These are phyloP conservation scores for Chlorodrepanis virens DNA, from an alignment of 2,113 vertebrate species.

Conservation along the genomic window DNA sequence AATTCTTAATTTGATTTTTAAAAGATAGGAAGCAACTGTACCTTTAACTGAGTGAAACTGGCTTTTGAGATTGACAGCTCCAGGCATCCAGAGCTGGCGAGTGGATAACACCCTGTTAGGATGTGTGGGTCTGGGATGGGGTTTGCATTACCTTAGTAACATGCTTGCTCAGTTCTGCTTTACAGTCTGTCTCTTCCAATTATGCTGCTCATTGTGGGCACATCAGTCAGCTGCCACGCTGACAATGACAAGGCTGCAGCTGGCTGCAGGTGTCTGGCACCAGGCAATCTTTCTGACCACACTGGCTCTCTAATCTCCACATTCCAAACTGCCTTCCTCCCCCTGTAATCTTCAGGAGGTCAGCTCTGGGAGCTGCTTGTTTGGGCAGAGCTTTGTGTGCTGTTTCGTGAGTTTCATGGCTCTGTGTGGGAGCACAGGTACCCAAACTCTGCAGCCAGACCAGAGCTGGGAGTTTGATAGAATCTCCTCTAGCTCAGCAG, in stretches of 20 bases:
- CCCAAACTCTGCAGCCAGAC: not conserved
- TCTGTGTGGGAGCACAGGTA: not conserved
- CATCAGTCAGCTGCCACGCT: not conserved
- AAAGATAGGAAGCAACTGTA: not conserved
- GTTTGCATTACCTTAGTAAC: conserved; percentile 4
- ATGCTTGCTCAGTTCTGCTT: not conserved
- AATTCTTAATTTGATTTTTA: not conserved
- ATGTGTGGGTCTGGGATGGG: conserved; percentile 3
- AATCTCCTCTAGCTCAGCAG: not conserved
- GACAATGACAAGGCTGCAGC: not conserved
- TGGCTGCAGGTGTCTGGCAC: not conserved
- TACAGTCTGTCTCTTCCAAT: not conserved
- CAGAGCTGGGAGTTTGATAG: not conserved
- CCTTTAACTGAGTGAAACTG: not conserved
- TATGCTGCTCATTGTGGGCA: not conserved
- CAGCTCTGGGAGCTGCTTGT: not conserved
- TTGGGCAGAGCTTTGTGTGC: not conserved
- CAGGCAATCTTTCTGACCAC: not conserved
- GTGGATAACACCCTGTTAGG: not conserved
- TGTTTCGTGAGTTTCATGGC: not conserved
- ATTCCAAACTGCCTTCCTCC: not conserved
- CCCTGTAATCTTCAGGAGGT: not conserved
- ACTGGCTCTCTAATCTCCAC: not conserved
- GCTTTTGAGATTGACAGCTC: not conserved
- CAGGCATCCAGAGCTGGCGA: not conserved